Base-by-base conservation (phyloP, 2,797 vertebrate species). In the Austrolebias charrua region DNA sequence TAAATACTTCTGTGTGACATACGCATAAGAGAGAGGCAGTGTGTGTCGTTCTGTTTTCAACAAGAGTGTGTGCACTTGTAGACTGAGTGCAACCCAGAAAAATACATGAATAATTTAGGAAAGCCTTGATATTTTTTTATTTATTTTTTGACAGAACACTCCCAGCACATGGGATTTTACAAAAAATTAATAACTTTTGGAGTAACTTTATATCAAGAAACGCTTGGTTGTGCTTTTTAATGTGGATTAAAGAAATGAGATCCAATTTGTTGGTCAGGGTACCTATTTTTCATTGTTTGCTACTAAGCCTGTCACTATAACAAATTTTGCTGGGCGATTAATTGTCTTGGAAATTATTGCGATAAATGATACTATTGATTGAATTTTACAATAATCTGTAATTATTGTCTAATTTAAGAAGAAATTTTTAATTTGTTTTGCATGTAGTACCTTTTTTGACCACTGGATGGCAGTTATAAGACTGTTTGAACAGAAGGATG, bases 1-100 rank as follows among this genome's bases (percentile, higher is more conserved):
- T 85, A 80, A 88, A 87, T 85, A 81, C 75, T 61, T 71, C 73
- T 63, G 75, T 80, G 71, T 81, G 78, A 84, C 83, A 86, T 73
- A 67, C 73, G 66, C 75, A 80, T 72, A 69, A 38, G 51, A 52
- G 67, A 78, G 75, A 75, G 64, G 57, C 64, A 42, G 49, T 68
- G 66, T 65, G 63, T 63, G 73, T 79, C 61, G 61, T 50, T 73
- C 51, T 75, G 60, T 76, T 81, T 80, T 65, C 56, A 69, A 73
- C 69, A 78, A 57, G 68, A 68, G 18, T 64, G 56, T 80, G 38
- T 73, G 66, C 66, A 38, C 71, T 83, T 81, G 72, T 71, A 75
- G 65, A 71, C 66, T 66, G 69, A 77, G 71, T 63, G 72, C 62
- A 80, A 67, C 70, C 75, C 50, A 73, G 56, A 76, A 71, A 67